These are phyloP conservation scores for Dipodomys ordii DNA, from an alignment of 2,113 vertebrate genomes.

Conservation along the genomic window DNA sequence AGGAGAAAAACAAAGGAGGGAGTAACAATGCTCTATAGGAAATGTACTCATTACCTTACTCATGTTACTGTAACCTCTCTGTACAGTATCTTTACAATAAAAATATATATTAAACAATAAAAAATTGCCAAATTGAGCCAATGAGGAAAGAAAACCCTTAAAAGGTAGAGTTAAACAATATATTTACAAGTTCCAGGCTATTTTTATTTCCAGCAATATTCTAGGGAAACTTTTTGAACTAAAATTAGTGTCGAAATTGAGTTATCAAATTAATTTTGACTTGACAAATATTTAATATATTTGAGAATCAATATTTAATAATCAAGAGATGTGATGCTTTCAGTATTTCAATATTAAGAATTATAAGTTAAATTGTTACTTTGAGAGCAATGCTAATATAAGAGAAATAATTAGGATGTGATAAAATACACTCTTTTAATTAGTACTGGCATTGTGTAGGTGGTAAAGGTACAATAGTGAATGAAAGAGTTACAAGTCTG, in stretches of 20 bases:
- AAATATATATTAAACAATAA: neutral
- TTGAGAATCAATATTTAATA: neutral
- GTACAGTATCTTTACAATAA: too few species aligned
- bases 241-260: slow-evolving; percentile 34
- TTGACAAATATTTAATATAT: neutral
- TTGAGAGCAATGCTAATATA: slow-evolving; percentile 18
- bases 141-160: neutral
- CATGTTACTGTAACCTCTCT: too few species aligned
- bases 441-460: neutral
- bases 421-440: slow-evolving; percentile 18
- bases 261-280: slow-evolving; percentile 44
- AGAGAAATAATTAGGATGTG: neutral
- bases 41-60: too few species aligned
- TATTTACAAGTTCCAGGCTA: neutral
- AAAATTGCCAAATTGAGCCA: neutral
- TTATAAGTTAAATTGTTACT: slow-evolving; percentile 26
- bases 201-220: slow-evolving; percentile 21
- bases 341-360: slow-evolving; percentile 14
- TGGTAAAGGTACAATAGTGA: neutral
- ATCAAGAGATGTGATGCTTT: slow-evolving; percentile 17
- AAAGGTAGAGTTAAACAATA: neutral
- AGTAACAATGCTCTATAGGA: too few species aligned
- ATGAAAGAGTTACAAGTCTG: neutral
- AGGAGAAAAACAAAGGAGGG: too few species aligned
- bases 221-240: slow-evolving; percentile 22